phyloP scores from a whole-genome alignment of 1,140 invertebrate genomes.

The Centruroides sculpturatus region DNA sequence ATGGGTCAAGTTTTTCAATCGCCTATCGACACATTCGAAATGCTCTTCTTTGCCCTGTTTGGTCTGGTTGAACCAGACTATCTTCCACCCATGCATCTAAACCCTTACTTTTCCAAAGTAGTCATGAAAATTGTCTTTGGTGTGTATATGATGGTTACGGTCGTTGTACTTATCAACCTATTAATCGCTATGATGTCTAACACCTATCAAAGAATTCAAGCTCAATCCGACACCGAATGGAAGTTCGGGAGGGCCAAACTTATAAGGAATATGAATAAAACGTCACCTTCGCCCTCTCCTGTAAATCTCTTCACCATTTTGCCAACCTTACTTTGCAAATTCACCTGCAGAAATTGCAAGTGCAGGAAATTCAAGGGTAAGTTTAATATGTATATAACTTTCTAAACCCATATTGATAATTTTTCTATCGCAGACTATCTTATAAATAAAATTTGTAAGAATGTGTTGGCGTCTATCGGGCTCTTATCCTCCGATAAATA shows the following conservation, averaged over 20 bases:
- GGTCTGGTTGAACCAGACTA: conserved; percentile 76
- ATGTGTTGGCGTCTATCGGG: too few species aligned
- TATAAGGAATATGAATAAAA: conserved; percentile 96
- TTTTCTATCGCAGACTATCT: too few species aligned
- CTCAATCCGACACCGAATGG: conserved; percentile 99
- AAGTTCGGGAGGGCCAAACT: conserved; percentile 98
- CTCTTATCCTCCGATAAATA: too few species aligned
- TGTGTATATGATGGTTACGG: conserved; percentile 91
- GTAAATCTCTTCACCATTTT: conserved; percentile 43
- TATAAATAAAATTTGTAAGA: too few species aligned
- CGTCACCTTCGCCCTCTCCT: conserved; percentile 90
- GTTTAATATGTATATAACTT: neutral
- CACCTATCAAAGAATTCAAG: conserved; percentile 94
- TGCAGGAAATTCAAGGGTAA: conserved; percentile 10
- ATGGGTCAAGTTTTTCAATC: conserved; percentile 51
- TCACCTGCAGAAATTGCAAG: conserved; percentile 40
- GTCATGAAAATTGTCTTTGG: conserved; percentile 57
- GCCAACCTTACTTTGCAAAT: too few species aligned
- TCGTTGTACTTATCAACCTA: conserved; percentile 94
- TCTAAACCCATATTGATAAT: neutral
- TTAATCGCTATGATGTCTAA: conserved; percentile 99
- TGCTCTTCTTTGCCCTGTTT: conserved; percentile 95
- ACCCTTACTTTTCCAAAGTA: conserved; percentile 36
- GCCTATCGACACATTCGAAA: conserved; percentile 81
- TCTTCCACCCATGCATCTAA: conserved; percentile 38